phyloP scores from a whole-genome alignment of 2,888 invertebrate genomes.

The Resseliella maxima region DNA sequence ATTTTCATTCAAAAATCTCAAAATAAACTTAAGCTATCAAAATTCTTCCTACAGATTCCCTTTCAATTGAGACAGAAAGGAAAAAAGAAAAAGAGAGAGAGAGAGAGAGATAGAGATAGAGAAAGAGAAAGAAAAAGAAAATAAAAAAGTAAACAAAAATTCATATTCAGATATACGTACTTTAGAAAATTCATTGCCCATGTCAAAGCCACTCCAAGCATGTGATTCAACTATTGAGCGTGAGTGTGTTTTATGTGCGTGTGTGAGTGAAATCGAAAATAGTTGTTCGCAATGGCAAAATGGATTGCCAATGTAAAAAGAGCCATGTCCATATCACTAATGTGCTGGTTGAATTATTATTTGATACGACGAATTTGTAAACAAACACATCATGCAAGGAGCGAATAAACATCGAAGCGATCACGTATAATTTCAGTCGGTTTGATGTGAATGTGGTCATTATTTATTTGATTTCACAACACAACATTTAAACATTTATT shows the following conservation, averaged over 20 bases:
- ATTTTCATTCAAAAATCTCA: not conserved
- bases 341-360: not conserved
- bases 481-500: no score
- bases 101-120: not conserved
- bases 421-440: not conserved
- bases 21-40: not conserved
- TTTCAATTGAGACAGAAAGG: not conserved
- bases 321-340: conserved; percentile 23
- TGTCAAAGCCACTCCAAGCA: conserved; percentile 43
- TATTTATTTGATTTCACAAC: not conserved
- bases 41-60: not conserved
- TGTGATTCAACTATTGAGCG: not conserved
- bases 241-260: no score
- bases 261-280: no score
- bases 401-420: not conserved
- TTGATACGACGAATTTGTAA: not conserved
- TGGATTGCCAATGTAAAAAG: not conserved
- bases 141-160: not conserved
- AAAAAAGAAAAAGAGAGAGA: not conserved
- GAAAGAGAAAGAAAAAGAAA: not conserved
- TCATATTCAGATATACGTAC: conserved; percentile 1
- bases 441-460: not conserved
- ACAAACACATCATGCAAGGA: not conserved
- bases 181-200: conserved; percentile 2
- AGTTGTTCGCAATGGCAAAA: not conserved